These are phyloP conservation scores for Ailuropoda melanoleuca DNA, from an alignment of 2,113 vertebrate genomes.

Conservation along the genomic window DNA sequence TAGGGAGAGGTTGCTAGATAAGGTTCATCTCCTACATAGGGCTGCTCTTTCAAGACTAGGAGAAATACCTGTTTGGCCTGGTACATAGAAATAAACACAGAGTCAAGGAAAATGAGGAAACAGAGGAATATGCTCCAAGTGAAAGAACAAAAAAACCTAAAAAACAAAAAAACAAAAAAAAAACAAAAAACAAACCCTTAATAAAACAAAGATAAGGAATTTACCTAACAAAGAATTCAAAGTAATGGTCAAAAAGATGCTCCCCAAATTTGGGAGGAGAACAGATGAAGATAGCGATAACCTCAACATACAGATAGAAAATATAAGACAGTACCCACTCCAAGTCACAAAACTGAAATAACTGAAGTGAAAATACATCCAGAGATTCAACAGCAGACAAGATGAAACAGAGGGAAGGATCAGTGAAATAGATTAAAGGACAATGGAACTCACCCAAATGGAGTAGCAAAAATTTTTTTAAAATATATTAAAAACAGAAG, in stretches of 20 bases:
- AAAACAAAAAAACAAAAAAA: not conserved
- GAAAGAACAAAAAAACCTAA: not conserved
- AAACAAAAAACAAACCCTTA: not conserved
- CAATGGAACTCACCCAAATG: not conserved
- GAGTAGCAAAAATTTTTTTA: not conserved
- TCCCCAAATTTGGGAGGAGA: not conserved
- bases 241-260: not conserved
- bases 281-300: not conserved
- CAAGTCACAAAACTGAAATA: not conserved
- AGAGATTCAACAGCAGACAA: not conserved
- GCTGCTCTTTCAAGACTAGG: not conserved
- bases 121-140: not conserved
- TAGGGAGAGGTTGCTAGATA: not conserved
- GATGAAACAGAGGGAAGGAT: not conserved
- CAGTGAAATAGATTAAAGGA: not conserved
- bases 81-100: not conserved
- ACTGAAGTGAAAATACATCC: not conserved
- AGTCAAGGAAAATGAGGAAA: not conserved
- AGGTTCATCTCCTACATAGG: not conserved
- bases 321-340: not conserved
- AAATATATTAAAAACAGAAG: not conserved
- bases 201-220: not conserved
- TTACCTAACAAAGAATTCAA: not conserved
- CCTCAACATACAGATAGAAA: not conserved
- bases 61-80: not conserved